Conservation (phyloP, 2,888 invertebrate species). For the Zaprionus obscuricornis region DNA sequence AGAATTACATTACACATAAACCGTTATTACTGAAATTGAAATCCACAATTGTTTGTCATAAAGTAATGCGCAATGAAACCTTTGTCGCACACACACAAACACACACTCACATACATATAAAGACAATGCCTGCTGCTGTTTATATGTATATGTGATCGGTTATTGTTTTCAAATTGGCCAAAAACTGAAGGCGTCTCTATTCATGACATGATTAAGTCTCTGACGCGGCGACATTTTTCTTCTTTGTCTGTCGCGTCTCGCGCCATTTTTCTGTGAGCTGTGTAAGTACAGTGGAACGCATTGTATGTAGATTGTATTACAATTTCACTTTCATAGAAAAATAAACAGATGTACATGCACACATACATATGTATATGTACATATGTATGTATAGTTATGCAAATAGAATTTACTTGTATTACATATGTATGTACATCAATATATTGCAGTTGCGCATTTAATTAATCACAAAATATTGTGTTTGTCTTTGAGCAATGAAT, state of each 20-base stretch:
- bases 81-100: too few relatives aligned
- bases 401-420: too few relatives aligned
- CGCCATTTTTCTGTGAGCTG: conserved; percentile 20
- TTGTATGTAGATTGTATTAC: neutral
- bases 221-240: conserved; percentile 42
- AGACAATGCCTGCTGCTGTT: conserved; percentile 5
- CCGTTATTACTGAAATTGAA: too few relatives aligned
- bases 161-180: conserved; percentile 43
- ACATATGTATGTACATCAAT: neutral
- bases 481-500: conserved; percentile 12
- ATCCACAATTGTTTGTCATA: too few relatives aligned
- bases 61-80: too few relatives aligned
- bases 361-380: neutral
- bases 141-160: conserved; percentile 10
- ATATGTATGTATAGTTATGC: neutral
- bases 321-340: neutral
- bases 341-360: neutral
- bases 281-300: conserved; percentile 30
- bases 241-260: conserved; percentile 25
- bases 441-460: neutral
- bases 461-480: conserved; percentile 21
- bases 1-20: too few relatives aligned
- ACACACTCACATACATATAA: too few relatives aligned
- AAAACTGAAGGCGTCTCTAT: conserved; percentile 29
- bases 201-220: conserved; percentile 44